Evolutionary conservation across 2,113 vertebrate genomes (phyloP), one percentile per base, ranked within the genome.

Genomic region (Pteropus alecto): DNA sequence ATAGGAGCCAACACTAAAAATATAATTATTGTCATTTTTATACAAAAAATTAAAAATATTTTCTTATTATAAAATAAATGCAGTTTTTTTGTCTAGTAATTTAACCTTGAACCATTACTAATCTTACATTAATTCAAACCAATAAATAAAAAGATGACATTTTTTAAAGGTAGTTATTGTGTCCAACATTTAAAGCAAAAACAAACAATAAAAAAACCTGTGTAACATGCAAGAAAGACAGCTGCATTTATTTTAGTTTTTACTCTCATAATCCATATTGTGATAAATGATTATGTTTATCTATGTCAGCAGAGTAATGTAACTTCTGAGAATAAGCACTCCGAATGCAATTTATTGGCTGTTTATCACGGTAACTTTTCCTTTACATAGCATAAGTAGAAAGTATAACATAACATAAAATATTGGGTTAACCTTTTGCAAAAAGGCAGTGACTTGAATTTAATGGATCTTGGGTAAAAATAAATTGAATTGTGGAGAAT

Each of bases 311-410:
- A 97, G 19, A 94, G 81, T 95, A 98, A 97, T 97, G 76, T 41
- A 98, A 97, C 93, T 98, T 98, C 95, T 96, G 94, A 98, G 91
- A 98, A 98, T 96, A 98, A 98, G 98, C 43, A 95, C 97, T 97
- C 89, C 67, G 81, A 98, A 98, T 98, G 67, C 93, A 98, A 98
- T 97, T 98, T 94, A 97, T 96, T 97, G 97, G 93, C 94, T 98
- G 94, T 97, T 98, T 98, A 98, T 97, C 97, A 97, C 94, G 71
- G 97, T 61, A 93, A 88, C 86, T 98, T 98, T 95, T 95, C 97
- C 76, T 97, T 97, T 94, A 97, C 98, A 97, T 61, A 78, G 93
- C 82, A 43, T 58, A 93, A 97, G 96, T 97, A 98, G 97, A 92
- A 98, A 98, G 91, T 30, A 94, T 94, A 97, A 95, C 91, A 78